A percentile compares a stretch with the other conserved stretches of the same genome.
phyloP scores from a whole-genome alignment of 2,888 invertebrate species.

The Bombylius discolor region DNA sequence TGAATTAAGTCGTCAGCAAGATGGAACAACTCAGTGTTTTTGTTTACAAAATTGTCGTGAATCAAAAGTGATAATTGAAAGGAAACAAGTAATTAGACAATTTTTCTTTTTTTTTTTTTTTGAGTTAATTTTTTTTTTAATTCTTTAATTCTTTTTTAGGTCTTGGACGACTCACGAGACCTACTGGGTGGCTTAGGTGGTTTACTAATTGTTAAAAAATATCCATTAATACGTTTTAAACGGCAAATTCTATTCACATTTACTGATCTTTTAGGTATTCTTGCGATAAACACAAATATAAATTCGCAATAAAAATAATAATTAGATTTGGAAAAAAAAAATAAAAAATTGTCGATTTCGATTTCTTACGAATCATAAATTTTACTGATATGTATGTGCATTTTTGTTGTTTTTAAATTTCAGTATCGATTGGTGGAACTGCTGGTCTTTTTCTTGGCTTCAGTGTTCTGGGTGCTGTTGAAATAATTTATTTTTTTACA shows the following conservation, averaged over 20 bases:
- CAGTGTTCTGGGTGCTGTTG: conserved; percentile 62
- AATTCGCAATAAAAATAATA: no score
- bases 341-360: no score
- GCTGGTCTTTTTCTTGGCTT: conserved; percentile 66
- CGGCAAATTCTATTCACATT: conserved; percentile 32
- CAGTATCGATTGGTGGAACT: conserved; percentile 67
- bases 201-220: conserved; percentile 18
- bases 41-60: conserved; percentile 30
- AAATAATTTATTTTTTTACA: conserved; percentile 58
- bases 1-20: background rate
- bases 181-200: conserved; percentile 23
- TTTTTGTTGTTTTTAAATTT: conserved; percentile 15
- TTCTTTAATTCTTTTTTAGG: conserved; percentile 5
- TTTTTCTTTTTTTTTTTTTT: no score
- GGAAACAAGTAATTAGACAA: conserved; percentile 2
- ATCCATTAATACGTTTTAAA: conserved; percentile 25
- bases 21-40: conserved; percentile 15
- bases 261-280: conserved; percentile 31
- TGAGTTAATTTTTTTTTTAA: background rate
- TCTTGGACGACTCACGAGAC: conserved; percentile 20
- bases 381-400: background rate
- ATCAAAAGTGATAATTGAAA: conserved; percentile 17
- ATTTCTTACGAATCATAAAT: no score
- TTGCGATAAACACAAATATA: no score
- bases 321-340: no score